phyloP scores from a whole-genome alignment of 2,113 vertebrate species.

The Lagenorhynchus albirostris region DNA sequence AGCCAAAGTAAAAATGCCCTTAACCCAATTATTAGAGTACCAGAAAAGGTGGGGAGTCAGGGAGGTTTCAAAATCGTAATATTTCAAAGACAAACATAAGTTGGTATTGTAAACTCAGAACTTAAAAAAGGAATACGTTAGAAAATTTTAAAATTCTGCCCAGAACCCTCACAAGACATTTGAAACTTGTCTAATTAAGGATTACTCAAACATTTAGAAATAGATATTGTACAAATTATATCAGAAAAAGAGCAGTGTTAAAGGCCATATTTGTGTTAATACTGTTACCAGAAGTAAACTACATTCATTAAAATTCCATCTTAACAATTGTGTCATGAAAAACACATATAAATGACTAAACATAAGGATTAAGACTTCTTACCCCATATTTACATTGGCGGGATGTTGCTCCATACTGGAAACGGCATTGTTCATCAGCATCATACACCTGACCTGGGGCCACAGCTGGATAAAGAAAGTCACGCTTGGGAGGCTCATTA shows the following conservation, averaged over 20 bases:
- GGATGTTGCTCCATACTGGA: conserved; percentile 97
- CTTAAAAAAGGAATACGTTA: conserved; percentile 47
- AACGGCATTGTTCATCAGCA: conserved; percentile 98
- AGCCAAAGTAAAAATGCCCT: conserved; percentile 57
- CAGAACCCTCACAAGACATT: conserved; percentile 5
- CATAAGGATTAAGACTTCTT: conserved; percentile 90
- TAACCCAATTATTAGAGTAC: conserved; percentile 34
- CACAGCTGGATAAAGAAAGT: conserved; percentile 99
- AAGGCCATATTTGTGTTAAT: conserved; percentile 41
- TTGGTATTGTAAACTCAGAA: conserved; percentile 39
- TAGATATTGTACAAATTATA: conserved; percentile 64
- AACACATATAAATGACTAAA: conserved; percentile 71
- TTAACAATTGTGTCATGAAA: conserved; percentile 56
- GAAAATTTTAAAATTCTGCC: conserved; percentile 24
- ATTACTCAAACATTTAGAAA: conserved; percentile 61
- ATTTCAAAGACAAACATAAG: conserved; percentile 43
- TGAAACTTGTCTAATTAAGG: conserved; percentile 39
- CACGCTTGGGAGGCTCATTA: conserved; percentile 99
- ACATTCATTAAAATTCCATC: conserved; percentile 33
- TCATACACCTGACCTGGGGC: conserved; percentile 99
- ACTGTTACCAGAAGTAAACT: conserved; percentile 39
- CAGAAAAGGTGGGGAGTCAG: background rate
- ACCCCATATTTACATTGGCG: conserved; percentile 99
- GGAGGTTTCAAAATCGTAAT: conserved; percentile 43
- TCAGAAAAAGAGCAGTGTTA: conserved; percentile 76